Evolutionary conservation across 1,140 invertebrate species (phyloP), one percentile per base, ranked within the genome.

Genomic region (Tetramorium simillimum): DNA sequence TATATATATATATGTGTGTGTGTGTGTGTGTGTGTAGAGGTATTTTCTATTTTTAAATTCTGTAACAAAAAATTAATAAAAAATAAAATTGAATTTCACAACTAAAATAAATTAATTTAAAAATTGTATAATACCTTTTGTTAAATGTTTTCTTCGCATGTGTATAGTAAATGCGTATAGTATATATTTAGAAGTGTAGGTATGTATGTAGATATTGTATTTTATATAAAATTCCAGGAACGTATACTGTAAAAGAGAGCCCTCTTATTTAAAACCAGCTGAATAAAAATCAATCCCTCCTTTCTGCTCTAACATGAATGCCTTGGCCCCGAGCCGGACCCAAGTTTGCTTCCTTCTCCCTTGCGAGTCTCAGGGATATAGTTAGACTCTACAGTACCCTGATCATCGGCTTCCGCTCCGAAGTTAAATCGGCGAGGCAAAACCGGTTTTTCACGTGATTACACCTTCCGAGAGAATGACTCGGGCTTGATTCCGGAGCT

Each of bases 361-460:
- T 62, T 33, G 14, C 1, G 5, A 6, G 53, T 62, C 33, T 56
- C 82, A 85, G 82, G 72, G 73, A 46, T 56, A 67, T 85, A 78
- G 56, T 62, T 63, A 85, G 73, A 28, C 16, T 12, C 21, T n/a
- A 21, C 16, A 18, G 73, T 51, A 65, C 82, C 82, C 65, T 56
- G 53, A 40, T 21, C 78, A 28, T 51, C 6, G 77, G 18, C 85
- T 82, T 86, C 62, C 85, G 43, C 24, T 86, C 78, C 78, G n/a
- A 62, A 58, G 37, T 53, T 73, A 80, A 43, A 49, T 76, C 28
- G 40, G 9, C 65, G 65, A 56, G 51, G 33, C 10, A 53, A 37
- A 91, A 91, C 88, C 90, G 86, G 90, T 91, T 89, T 81, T 18
- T 62, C 73, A 18, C 28, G 12, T 67, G 76, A 88, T 90, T 81